A percentile compares a stretch with the other conserved stretches of the same genome.
phyloP scores from a whole-genome alignment of 2,797 vertebrate species.

The Sparus aurata region DNA sequence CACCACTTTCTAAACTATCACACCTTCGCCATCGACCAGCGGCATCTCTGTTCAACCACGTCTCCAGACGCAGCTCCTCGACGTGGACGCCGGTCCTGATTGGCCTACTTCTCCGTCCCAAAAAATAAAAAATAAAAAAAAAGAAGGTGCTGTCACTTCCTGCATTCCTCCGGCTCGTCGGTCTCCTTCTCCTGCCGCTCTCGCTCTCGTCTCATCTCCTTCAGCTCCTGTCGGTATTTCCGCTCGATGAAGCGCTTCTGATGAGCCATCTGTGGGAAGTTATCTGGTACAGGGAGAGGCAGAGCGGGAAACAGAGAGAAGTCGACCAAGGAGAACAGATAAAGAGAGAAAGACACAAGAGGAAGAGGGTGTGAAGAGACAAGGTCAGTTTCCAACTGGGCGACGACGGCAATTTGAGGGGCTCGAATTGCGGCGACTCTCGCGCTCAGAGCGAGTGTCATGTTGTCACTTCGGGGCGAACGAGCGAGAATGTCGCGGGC shows the following conservation, averaged over 20 bases:
- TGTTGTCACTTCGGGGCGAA: slow-evolving; percentile 62
- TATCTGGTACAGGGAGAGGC: slow-evolving; percentile 88
- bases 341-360: slow-evolving; percentile 49
- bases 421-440: slow-evolving; percentile 16
- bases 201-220: slow-evolving; percentile 98
- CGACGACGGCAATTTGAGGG: slow-evolving; percentile 38
- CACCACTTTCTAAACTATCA: neutral
- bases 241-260: slow-evolving; percentile 99
- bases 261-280: slow-evolving; percentile 99
- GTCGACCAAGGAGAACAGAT: slow-evolving; percentile 64
- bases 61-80: neutral
- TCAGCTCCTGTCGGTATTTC: slow-evolving; percentile 98
- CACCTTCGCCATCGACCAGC: neutral
- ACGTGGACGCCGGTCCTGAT: slow-evolving; percentile 17
- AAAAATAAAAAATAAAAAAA: no score
- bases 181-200: slow-evolving; percentile 95
- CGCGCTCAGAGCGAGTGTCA: slow-evolving; percentile 38
- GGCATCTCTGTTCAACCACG: neutral
- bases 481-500: slow-evolving; percentile 34
- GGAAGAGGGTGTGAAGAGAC: slow-evolving; percentile 50
- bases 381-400: slow-evolving; percentile 63
- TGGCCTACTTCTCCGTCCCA: neutral
- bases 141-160: slow-evolving; percentile 84
- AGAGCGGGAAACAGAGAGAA: slow-evolving; percentile 55
- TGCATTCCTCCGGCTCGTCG: slow-evolving; percentile 90